Conservation (phyloP, 1,140 invertebrate genomes). For the Zaprionus camerounensis region DNA sequence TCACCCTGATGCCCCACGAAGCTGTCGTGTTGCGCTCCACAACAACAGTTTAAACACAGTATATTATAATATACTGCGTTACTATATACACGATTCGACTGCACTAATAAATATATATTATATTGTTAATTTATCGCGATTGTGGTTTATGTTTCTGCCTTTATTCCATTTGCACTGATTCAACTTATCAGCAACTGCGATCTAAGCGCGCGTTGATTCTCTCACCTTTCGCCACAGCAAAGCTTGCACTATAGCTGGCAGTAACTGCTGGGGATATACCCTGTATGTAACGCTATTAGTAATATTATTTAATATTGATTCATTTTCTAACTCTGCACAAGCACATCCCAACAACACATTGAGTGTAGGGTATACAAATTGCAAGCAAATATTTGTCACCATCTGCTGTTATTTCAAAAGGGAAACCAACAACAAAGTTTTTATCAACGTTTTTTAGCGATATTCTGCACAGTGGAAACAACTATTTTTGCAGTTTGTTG, state of each 20-base stretch:
- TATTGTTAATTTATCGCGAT: neutral
- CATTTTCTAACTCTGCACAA: neutral
- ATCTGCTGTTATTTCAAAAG: neutral
- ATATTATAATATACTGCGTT: neutral
- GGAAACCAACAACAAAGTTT: neutral
- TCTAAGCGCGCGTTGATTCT: neutral
- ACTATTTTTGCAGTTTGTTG: too few species aligned
- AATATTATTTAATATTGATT: neutral
- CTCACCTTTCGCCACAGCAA: neutral
- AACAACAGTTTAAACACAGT: conserved; percentile 33
- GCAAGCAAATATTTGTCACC: neutral
- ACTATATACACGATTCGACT: neutral
- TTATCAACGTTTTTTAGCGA: neutral
- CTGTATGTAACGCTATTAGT: neutral
- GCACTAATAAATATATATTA: conserved; percentile 2
- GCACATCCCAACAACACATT: neutral
- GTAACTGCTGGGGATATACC: neutral
- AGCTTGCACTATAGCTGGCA: neutral
- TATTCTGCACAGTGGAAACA: neutral
- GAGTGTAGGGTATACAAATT: conserved; percentile 8
- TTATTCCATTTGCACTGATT: conserved; percentile 3
- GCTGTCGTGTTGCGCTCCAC: conserved; percentile 70
- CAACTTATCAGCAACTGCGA: neutral
- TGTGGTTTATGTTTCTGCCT: neutral
- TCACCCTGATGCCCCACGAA: conserved; percentile 77